Base-by-base conservation (phyloP, 2,888 invertebrate species). In the Tenthredo livida region DNA sequence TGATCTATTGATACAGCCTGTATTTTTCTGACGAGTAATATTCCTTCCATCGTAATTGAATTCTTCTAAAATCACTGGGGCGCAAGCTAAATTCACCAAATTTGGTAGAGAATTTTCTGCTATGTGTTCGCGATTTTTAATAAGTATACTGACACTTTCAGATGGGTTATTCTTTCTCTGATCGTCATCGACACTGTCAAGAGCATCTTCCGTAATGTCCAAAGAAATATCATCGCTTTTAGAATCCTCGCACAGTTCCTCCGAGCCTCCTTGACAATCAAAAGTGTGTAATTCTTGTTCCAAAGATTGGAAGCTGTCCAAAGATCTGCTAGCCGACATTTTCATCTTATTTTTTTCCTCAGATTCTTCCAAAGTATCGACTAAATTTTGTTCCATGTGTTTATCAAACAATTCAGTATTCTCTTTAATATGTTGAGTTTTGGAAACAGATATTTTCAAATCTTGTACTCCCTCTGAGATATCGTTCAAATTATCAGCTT, bases 231-330 rank as follows among this genome's bases (percentile, higher is more conserved):
- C 90, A 2, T 89, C 89, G 58, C 89, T 89, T 86, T 90, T 92
- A 12, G 89, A 87, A 70, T 91, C 91, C 70, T 90, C 92, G 77
- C 91, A 94, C 86, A 94, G 88, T 85, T 93, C 93, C 86, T 94
- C 94, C 0, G 91, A 92, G 1, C 94, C 94, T 40, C 94, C 94
- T 86, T 94, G 93, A 77, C 93, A 92, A 58, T 93, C 93, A 80
- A 94, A 94, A 2, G 92, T 91, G 82, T 92, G 92, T 21, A 94
- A 90, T 86, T 93, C 93, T 84, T 92, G 91, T 50, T 93, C 92
- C 58, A 92, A 85, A 0, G 89, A 82, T 86, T 92, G 92, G 80
- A 93, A 89, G 84, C 91, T 93, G 84, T 93, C 92, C 84, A 93
- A 85, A 0, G 93, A 93, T 87, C 91, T 92, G 50, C 93, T 93